These are phyloP conservation scores for Chlorodrepanis virens DNA, from an alignment of 2,113 vertebrate species.

Conservation along the genomic window DNA sequence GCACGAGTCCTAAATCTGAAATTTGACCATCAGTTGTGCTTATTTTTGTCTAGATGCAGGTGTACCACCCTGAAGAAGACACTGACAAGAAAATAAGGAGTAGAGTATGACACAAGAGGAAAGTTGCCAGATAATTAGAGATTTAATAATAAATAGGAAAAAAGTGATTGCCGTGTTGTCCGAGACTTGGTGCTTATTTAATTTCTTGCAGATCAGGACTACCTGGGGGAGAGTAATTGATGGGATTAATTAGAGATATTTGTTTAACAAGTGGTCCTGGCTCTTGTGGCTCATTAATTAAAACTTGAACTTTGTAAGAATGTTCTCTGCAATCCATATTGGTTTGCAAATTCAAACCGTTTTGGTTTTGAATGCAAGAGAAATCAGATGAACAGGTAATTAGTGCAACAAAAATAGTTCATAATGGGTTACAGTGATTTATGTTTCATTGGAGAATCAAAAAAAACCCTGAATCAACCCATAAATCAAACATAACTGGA, in stretches of 20 bases:
- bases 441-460: not conserved
- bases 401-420: not conserved
- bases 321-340: not conserved
- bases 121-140: not conserved
- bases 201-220: not conserved
- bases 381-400: not conserved
- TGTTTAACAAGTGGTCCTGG: constrained; percentile 10
- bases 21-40: not conserved
- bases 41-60: not conserved
- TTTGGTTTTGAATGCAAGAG: not conserved
- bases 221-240: not conserved
- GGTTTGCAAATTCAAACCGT: not conserved
- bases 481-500: not conserved
- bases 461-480: not conserved
- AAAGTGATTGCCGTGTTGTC: not conserved
- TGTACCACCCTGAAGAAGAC: not conserved
- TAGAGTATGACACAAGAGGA: not conserved
- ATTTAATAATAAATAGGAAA: not conserved
- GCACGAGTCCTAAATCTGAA: not conserved
- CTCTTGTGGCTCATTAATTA: constrained; percentile 6
- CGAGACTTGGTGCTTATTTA: not conserved
- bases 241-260: constrained; percentile 7
- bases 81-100: not conserved
- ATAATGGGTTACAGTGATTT: not conserved
- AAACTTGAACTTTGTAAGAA: not conserved